phyloP scores from a whole-genome alignment of 2,113 vertebrate species.

The Agapornis roseicollis region DNA sequence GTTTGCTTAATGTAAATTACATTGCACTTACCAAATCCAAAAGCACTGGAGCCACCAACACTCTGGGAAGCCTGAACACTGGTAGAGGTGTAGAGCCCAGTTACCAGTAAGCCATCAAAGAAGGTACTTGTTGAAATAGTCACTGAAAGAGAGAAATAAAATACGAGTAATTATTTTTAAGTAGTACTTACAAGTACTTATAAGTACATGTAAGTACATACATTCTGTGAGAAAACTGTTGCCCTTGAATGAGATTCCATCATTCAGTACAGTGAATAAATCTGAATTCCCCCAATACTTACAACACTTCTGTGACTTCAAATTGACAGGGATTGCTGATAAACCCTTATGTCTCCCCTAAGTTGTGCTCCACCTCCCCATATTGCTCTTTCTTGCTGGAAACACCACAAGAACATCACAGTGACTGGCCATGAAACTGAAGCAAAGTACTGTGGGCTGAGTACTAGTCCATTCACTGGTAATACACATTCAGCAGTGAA shows the following conservation, averaged over 20 bases:
- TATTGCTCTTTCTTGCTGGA: neutral
- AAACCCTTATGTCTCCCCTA: neutral
- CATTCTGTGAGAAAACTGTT: neutral
- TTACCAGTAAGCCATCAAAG: conserved; percentile 95
- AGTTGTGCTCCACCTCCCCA: fast-evolving
- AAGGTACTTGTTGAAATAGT: conserved; percentile 94
- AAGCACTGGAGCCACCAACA: conserved; percentile 86
- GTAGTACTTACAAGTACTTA: neutral
- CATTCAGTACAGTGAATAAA: neutral
- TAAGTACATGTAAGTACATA: neutral
- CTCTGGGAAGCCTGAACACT: conserved; percentile 91
- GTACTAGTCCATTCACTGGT: neutral
- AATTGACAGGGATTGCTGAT: neutral
- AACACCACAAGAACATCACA: neutral
- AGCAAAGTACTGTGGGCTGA: neutral
- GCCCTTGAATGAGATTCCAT: neutral
- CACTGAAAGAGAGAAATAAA: conserved; percentile 77
- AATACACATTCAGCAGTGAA: neutral
- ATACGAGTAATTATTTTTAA: neutral
- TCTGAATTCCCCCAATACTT: neutral
- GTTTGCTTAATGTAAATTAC: neutral
- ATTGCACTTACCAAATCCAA: conserved; percentile 91
- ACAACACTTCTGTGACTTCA: neutral
- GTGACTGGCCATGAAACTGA: neutral
- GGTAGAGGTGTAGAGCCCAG: conserved; percentile 96